These are phyloP conservation scores for Eucidaris tribuloides DNA, from an alignment of 35 echinoderm and acorn worm species.

Conservation along the genomic window DNA sequence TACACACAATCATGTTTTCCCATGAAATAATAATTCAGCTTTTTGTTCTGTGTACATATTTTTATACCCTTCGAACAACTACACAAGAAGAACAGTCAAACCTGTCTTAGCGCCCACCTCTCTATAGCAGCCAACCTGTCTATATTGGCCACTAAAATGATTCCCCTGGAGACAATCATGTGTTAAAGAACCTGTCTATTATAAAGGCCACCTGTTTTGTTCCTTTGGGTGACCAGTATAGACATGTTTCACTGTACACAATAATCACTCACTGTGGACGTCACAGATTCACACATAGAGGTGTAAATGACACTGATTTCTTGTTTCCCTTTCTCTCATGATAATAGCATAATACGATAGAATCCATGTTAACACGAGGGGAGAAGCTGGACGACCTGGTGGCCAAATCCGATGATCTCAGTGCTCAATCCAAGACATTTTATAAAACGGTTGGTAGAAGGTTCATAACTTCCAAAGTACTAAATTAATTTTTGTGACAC, in stretches of 20 bases:
- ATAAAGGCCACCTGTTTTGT: neutral
- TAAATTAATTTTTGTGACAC: too few species aligned
- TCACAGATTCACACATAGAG: neutral
- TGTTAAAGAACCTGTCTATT: too few species aligned
- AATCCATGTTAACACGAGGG: conserved; percentile 93
- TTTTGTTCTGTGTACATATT: too few species aligned
- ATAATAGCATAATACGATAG: conserved; percentile 88
- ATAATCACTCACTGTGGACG: neutral
- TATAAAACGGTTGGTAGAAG: conserved; percentile 92
- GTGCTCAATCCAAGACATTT: conserved; percentile 94
- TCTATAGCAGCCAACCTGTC: too few species aligned
- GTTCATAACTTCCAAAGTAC: neutral
- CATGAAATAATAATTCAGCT: too few species aligned
- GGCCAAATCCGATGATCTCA: conserved; percentile 92
- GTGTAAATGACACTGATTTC: neutral
- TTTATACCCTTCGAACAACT: too few species aligned
- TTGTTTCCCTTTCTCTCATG: neutral
- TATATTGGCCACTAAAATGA: too few species aligned
- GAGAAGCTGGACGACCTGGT: conserved; percentile 98
- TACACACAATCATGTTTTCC: too few species aligned
- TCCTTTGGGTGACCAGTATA: neutral
- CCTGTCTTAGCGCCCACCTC: too few species aligned
- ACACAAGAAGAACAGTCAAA: too few species aligned
- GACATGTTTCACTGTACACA: too few species aligned
- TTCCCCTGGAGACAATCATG: too few species aligned